Percentiles rank a stretch among this genome's conserved stretches.
These are phyloP conservation scores for Todiramphus chloris DNA, from an alignment of 2,113 vertebrate genomes.

Conservation along the genomic window DNA sequence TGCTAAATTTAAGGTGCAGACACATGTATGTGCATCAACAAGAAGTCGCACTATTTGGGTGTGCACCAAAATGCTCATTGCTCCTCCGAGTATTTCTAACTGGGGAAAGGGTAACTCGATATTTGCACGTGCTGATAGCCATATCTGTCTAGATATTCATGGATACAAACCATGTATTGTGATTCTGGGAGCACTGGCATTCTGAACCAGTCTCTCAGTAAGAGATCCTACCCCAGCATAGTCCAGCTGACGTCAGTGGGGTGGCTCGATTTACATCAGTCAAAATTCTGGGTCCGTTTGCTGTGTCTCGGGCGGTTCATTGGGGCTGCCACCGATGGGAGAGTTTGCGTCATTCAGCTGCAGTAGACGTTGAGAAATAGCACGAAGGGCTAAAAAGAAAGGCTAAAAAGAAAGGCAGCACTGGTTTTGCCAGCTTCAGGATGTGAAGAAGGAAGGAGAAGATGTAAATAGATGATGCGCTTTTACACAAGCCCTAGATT, in stretches of 20 bases:
- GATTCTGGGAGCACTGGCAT: background rate
- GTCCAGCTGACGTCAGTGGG: slow-evolving; percentile 2
- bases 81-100: background rate
- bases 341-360: background rate
- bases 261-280: background rate
- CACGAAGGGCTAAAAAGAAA: background rate
- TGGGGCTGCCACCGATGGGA: background rate
- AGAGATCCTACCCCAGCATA: background rate
- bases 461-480: background rate
- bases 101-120: background rate
- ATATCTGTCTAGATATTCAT: background rate
- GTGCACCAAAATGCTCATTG: background rate
- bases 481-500: fast-evolving
- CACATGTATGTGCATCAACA: background rate
- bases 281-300: background rate
- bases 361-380: background rate
- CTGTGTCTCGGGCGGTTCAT: fast-evolving
- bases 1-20: slow-evolving; percentile 5
- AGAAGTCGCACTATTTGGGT: background rate
- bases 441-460: background rate
- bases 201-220: background rate
- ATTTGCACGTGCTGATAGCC: background rate
- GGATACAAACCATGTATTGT: background rate
- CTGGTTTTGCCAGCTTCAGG: background rate
- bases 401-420: background rate